A percentile compares a stretch with the other conserved stretches of the same genome.
phyloP scores from a whole-genome alignment of 2,888 invertebrate species.

The Chironomus tentans region DNA sequence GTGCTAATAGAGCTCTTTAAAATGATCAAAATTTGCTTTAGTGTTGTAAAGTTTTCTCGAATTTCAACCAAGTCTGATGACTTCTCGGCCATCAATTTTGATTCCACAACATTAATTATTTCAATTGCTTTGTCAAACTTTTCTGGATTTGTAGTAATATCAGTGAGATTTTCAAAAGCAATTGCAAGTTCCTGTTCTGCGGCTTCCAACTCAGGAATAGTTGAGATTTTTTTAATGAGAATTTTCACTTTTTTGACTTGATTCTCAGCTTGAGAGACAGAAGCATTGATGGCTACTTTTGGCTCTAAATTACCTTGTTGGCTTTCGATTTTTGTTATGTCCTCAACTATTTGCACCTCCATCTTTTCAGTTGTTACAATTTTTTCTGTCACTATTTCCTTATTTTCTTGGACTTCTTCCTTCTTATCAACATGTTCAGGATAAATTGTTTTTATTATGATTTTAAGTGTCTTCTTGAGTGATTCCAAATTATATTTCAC shows the following conservation, averaged over 20 bases:
- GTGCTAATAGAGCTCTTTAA: neutral
- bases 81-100: neutral
- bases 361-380: neutral
- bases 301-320: slow-evolving; percentile 18
- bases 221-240: neutral
- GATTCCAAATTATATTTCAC: neutral
- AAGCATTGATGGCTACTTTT: neutral
- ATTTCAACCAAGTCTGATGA: neutral
- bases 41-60: neutral
- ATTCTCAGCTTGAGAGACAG: neutral
- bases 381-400: neutral
- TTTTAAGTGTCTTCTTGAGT: neutral
- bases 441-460: neutral
- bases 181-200: slow-evolving; percentile 29
- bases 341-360: neutral
- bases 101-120: slow-evolving; percentile 37
- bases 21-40: slow-evolving; percentile 30
- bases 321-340: slow-evolving; percentile 19
- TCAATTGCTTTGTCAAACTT: slow-evolving; percentile 36
- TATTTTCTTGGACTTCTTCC: neutral
- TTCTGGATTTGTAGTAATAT: slow-evolving; percentile 36
- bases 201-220: neutral
- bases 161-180: slow-evolving; percentile 40
- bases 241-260: neutral
- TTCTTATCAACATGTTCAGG: neutral